Conservation (phyloP, 1,140 invertebrate species). For the Meloidogyne chitwoodi region DNA sequence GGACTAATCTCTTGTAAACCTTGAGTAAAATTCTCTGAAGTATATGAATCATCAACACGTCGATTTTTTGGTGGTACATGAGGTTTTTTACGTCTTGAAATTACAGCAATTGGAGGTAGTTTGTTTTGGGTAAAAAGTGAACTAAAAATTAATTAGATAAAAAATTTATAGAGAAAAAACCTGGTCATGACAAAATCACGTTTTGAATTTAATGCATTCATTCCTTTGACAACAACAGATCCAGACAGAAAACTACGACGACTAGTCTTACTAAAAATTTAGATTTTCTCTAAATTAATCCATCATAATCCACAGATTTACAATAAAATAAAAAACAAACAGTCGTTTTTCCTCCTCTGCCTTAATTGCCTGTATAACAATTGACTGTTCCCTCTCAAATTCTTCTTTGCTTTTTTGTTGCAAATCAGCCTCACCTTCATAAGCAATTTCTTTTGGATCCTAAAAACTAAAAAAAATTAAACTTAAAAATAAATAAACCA, state of each 20-base stretch:
- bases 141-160: not conserved
- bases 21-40: constrained; percentile 1
- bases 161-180: not conserved
- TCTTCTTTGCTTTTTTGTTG: constrained; percentile 10
- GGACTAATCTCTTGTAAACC: constrained; percentile 10
- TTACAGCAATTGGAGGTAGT: constrained; percentile 8
- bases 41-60: constrained; percentile 19
- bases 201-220: constrained; percentile 25
- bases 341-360: not conserved
- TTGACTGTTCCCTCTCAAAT: not conserved
- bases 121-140: constrained; percentile 5
- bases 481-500: constrained; percentile 12
- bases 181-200: constrained; percentile 23
- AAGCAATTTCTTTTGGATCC: constrained; percentile 1
- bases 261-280: not conserved
- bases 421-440: constrained; percentile 6
- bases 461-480: not conserved
- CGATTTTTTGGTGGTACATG: not conserved
- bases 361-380: not conserved
- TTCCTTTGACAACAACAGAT: constrained; percentile 75
- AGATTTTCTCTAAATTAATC: too few species aligned
- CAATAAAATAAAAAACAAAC: not conserved
- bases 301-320: too few species aligned
- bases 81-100: constrained; percentile 21
- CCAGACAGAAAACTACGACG: constrained; percentile 80